Evolutionary conservation across 2,113 vertebrate genomes (phyloP), one percentile per base, ranked within the genome.

Genomic region (Synchiropus splendidus): DNA sequence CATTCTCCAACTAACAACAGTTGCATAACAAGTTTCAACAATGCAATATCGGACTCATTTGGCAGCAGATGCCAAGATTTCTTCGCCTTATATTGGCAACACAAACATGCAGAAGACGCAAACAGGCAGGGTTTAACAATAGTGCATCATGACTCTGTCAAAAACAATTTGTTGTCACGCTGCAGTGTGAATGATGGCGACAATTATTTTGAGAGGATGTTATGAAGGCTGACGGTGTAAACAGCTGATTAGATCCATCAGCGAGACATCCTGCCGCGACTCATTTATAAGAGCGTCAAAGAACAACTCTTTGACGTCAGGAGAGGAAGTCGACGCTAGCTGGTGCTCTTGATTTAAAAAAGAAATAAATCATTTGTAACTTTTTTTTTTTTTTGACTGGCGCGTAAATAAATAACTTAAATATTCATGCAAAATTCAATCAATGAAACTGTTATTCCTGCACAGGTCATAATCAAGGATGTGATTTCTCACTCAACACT

Each of bases 401-500:
- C n/a, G n/a, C n/a, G n/a, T 6, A 45, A 17, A 16, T 27, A 27
- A 27, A 27, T 8, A 27, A 27, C 21, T 4, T 27, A 27, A 27
- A 27, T 27, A 27, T 5, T 27, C 4, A 27, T 27, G 21, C 21
- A 27, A 27, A 27, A n/a, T n/a, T 27, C 8, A 8, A 27, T 27
- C 4, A 8, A 8, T 35, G 31, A 45, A 51, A 59, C 64, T 58
- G 52, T 51, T 38, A 51, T 56, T 58, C 48, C 45, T 34, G 48
- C 64, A 60, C 41, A 43, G 57, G 55, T 77, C 58, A 48, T 31
- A 58, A 77, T 61, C 61, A 65, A 82, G 83, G 81, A 86, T 77
- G 78, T 83, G 82, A 85, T 81, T 77, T 64, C 64, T 84, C 83
- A 84, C 70, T 84, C 81, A 80, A 66, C 75, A 67, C 70, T 78